Conservation (phyloP, 1,140 invertebrate genomes). For the Drosophila quadrilineata region DNA sequence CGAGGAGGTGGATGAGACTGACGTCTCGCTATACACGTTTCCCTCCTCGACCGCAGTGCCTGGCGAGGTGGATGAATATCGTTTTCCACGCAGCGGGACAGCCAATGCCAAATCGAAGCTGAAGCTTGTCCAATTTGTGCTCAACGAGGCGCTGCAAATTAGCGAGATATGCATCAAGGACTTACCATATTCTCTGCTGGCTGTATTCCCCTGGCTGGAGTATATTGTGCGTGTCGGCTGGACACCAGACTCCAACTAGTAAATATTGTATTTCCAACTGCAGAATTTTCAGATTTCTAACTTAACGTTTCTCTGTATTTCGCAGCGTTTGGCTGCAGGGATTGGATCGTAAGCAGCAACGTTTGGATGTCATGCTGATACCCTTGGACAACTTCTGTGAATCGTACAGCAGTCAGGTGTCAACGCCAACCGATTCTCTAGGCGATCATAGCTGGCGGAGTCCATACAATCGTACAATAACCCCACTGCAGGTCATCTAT, state of each 20-base stretch:
- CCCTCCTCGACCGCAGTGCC: slow-evolving; percentile 88
- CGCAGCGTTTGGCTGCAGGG: slow-evolving; percentile 94
- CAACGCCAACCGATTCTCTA: slow-evolving; percentile 82
- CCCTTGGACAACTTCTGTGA: slow-evolving; percentile 89
- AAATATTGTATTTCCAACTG: slow-evolving; percentile 79
- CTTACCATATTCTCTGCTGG: slow-evolving; percentile 87
- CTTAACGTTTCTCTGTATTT: neutral
- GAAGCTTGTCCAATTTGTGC: slow-evolving; percentile 92
- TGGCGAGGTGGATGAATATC: slow-evolving; percentile 92
- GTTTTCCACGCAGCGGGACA: slow-evolving; percentile 95
- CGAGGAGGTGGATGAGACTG: slow-evolving; percentile 97
- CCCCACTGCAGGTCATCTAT: slow-evolving; percentile 84
- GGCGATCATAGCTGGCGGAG: slow-evolving; percentile 80
- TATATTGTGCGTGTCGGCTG: slow-evolving; percentile 96
- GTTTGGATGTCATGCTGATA: slow-evolving; percentile 88
- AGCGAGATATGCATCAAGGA: slow-evolving; percentile 86
- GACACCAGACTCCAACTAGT: slow-evolving; percentile 94
- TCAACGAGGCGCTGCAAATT: slow-evolving; percentile 86
- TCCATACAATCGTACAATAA: slow-evolving; percentile 65
- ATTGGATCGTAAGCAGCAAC: slow-evolving; percentile 92
- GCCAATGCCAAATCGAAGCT: slow-evolving; percentile 94
- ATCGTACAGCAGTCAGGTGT: slow-evolving; percentile 83
- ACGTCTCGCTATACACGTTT: slow-evolving; percentile 95
- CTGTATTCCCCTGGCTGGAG: slow-evolving; percentile 94
- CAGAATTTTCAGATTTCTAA: slow-evolving; percentile 8